These are phyloP conservation scores for Bombus cullumanus DNA, from an alignment of 1,140 invertebrate genomes.

Conservation along the genomic window DNA sequence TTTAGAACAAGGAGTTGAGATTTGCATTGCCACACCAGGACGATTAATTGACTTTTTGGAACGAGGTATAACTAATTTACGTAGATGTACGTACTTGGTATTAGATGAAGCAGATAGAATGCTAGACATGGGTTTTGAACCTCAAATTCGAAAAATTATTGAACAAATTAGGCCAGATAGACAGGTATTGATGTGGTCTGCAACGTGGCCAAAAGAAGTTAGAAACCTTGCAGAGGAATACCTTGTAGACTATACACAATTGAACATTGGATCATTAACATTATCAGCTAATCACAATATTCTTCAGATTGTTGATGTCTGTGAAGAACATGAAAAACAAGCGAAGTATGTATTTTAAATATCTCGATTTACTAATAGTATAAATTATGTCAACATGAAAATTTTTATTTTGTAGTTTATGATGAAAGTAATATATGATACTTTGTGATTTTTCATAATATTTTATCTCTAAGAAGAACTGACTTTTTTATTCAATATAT, in stretches of 20 bases:
- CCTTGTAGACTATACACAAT: constrained; percentile 96
- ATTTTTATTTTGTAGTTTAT: constrained; percentile 39
- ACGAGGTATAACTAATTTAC: constrained; percentile 93
- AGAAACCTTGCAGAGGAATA: constrained; percentile 97
- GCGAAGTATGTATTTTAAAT: constrained; percentile 84
- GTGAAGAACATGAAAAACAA: constrained; percentile 95
- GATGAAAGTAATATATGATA: constrained; percentile 76
- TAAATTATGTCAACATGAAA: neutral
- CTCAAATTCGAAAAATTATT: constrained; percentile 98
- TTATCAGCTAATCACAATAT: constrained; percentile 99
- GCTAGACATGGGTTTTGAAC: constrained; percentile 99
- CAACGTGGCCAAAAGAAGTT: constrained; percentile 99
- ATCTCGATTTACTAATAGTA: constrained; percentile 15
- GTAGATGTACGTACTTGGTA: constrained; percentile 96
- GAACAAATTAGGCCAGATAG: constrained; percentile 94
- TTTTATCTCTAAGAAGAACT: constrained; percentile 88
- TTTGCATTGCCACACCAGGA: constrained; percentile 98
- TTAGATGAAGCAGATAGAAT: constrained; percentile 99
- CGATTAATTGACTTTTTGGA: constrained; percentile 97
- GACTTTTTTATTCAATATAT: constrained; percentile 69
- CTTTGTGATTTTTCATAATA: constrained; percentile 71
- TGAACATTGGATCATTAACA: constrained; percentile 97
- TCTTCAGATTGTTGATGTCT: constrained; percentile 97
- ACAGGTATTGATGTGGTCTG: constrained; percentile 97
- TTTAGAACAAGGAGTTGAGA: constrained; percentile 93